Base-by-base conservation (phyloP, 2,113 vertebrate genomes). In the Holacanthus passer region DNA sequence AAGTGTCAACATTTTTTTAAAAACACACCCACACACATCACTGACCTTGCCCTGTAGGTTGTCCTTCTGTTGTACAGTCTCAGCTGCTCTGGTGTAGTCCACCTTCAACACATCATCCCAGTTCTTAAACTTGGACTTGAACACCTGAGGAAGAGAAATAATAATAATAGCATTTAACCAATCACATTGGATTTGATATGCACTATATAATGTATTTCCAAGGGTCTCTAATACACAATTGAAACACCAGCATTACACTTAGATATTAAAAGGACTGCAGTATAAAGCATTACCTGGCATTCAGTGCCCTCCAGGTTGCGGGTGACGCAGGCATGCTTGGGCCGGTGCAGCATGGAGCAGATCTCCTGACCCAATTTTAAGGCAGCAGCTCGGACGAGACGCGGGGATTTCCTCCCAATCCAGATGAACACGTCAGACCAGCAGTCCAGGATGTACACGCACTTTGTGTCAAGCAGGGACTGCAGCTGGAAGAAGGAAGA, bases 391-490 rank as follows among this genome's bases (percentile, higher is more conserved):
- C 98, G 95, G 68, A 99, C 98, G 58, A 99, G 95, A 64, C 98
- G 96, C 0, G 97, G 96, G 0, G 98, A 99, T 86, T 99, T 99
- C 79, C 97, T 96, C 59, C 98, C 98, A 0, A 99, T 97, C 98
- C 98, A 99, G 94, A 99, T 99, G 93, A 99, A 99, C 58, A 99
- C 96, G 0, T 99, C 98, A 0, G 97, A 99, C 97, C 97, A 98
- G 87, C 98, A 99, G 95, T 99, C 98, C 90, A 99, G 94, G 91
- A 99, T 96, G 95, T 99, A 99, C 24, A 99, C 98, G 0, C 95
- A 94, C 86, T 97, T 97, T 5, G 98, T 99, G 94, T 99, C 98
- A 88, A 99, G 94, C 52, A 99, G 93, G 53, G 96, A 97, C 94
- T 99, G 98, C 43, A 99, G 79, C 98, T 99, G 90, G 37, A 76